Conservation (phyloP, 2,113 vertebrate genomes). For the Ramphastos sulfuratus region DNA sequence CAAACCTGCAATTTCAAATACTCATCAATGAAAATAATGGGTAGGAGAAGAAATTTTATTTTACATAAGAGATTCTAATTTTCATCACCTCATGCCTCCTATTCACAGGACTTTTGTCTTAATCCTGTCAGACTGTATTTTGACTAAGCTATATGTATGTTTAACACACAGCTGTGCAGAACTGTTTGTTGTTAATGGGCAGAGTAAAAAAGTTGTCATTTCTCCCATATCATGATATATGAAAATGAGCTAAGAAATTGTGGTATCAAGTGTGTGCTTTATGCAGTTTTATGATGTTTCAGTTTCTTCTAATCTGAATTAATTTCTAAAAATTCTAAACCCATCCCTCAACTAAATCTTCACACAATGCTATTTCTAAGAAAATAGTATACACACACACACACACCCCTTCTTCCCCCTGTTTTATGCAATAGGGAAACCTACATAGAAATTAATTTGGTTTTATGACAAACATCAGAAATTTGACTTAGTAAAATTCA, state of each 20-base stretch:
- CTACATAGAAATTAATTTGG: background rate
- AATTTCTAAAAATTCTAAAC: background rate
- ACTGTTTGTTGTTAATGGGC: background rate
- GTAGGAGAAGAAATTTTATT: background rate
- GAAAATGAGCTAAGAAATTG: background rate
- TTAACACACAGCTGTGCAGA: background rate
- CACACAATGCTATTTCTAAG: background rate
- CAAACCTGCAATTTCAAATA: background rate
- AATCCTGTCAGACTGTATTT: background rate
- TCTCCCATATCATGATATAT: background rate
- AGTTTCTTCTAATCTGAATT: background rate
- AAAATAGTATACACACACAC: background rate
- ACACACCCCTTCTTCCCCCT: background rate
- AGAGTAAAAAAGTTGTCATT: background rate
- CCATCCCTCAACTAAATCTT: background rate
- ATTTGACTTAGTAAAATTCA: background rate
- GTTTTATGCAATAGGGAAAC: background rate
- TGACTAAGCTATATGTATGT: background rate
- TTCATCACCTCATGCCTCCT: background rate
- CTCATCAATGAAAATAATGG: rapidly evolving
- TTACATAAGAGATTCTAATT: background rate
- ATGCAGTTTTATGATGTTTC: background rate
- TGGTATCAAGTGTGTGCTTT: background rate
- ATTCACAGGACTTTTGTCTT: background rate
- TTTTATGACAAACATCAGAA: background rate